phyloP scores from a whole-genome alignment of 2,113 vertebrate species.

The Bubo scandiacus region DNA sequence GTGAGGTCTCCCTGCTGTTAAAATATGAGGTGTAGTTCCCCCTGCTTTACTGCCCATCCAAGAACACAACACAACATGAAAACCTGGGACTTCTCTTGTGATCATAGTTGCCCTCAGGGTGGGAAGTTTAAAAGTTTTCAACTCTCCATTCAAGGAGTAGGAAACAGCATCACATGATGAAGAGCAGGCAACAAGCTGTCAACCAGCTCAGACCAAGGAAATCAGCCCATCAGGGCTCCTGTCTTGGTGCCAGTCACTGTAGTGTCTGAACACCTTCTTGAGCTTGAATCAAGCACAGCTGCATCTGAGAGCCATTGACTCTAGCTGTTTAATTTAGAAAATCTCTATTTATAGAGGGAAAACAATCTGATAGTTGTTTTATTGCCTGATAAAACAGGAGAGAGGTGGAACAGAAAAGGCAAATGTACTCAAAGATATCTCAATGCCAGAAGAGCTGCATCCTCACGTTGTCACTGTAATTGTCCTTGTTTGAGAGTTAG shows the following conservation, averaged over 20 bases:
- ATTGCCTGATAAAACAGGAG: not conserved
- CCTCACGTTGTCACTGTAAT: not conserved
- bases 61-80: fast-evolving
- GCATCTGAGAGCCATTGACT: not conserved
- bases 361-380: not conserved
- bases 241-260: not conserved
- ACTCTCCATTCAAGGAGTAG: not conserved
- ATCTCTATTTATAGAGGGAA: not conserved
- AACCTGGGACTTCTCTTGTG: not conserved
- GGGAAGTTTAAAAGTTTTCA: not conserved
- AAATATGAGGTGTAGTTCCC: not conserved
- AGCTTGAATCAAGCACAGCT: not conserved
- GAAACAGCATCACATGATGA: not conserved
- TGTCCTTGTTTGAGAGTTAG: not conserved
- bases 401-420: not conserved
- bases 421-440: not conserved
- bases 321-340: not conserved
- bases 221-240: not conserved
- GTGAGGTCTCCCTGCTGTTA: not conserved
- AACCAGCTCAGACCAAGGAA: not conserved
- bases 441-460: not conserved
- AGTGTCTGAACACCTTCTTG: not conserved
- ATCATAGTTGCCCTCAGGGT: not conserved
- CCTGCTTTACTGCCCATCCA: not conserved
- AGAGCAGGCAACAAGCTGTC: not conserved